These are phyloP conservation scores for Dyspetes luteomarginatus DNA, from an alignment of 2,888 invertebrate species.

Conservation along the genomic window DNA sequence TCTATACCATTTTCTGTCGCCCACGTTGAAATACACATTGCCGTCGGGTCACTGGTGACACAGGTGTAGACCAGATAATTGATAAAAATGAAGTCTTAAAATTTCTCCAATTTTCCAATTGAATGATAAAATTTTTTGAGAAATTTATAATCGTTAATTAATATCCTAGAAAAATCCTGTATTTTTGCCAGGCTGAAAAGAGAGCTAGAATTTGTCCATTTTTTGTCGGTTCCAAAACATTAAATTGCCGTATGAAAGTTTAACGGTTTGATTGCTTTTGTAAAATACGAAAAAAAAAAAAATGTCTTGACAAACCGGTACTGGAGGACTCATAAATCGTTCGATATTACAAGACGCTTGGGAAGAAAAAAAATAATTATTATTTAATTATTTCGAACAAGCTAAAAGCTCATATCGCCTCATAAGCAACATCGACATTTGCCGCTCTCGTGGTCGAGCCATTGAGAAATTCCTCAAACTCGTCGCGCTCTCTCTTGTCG, in stretches of 20 bases:
- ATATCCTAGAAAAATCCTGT: not conserved
- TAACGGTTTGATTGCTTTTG: constrained; percentile 7
- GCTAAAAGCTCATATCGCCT: constrained; percentile 85
- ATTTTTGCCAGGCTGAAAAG: constrained; percentile 8
- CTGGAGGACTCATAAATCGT: constrained; percentile 34
- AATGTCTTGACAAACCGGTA: constrained; percentile 38
- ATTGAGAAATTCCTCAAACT: constrained; percentile 87
- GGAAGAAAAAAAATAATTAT: constrained; percentile 21
- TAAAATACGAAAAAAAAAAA: constrained; percentile 32
- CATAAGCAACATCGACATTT: constrained; percentile 85
- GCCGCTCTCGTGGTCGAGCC: constrained; percentile 84
- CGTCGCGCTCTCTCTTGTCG: constrained; percentile 83
- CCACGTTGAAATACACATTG: too few relatives aligned
- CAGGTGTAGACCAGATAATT: too few relatives aligned
- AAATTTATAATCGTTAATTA: not conserved
- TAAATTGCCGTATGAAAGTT: not conserved
- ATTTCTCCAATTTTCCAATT: not conserved
- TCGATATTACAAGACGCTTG: constrained; percentile 20
- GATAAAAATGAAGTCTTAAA: constrained; percentile 1
- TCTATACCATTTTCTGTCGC: too few relatives aligned
- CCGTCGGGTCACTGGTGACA: too few relatives aligned
- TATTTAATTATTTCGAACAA: not conserved
- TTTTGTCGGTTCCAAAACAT: not conserved
- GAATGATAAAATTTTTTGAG: not conserved
- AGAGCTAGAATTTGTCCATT: not conserved